Evolutionary conservation across 37 sponge, comb jelly and placozoan species (phyloP), one percentile per base, ranked within the genome.

Genomic region (Agelas oroides): DNA sequence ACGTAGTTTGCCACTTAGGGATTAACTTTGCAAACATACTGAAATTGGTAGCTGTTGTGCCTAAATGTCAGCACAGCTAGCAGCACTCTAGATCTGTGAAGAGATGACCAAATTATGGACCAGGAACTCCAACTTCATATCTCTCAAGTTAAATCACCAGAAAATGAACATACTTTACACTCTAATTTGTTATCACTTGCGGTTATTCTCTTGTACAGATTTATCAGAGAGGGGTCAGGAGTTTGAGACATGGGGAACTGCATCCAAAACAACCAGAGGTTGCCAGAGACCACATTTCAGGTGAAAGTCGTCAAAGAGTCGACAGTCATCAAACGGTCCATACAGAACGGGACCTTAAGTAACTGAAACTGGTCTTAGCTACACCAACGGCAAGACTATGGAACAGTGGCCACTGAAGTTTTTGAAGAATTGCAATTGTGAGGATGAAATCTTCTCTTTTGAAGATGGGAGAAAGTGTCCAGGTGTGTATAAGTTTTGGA

Each of bases 381-480:
- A 80, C 55, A 86, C 69, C 1, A 80, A 89, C 76, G 67, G 66
- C 35, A 55, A 46, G 18, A 82, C 78, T 15, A 67, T 28, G 24
- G 75, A 90, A 20, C 40, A 75, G 36, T 95, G 96, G 93, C 96
- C 96, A 0, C 80, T 95, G 40, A 87, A 84, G 65, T 92, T 66
- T 31, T 71, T 95, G 55, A 25, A 91, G 18, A 82, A 84, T 65
- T 95, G 92, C 53, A 93, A 88, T 5, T 95, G 94, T 58, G 96
- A 95, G 69, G 84, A 84, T 21, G 77, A 92, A 59, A 80, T 92
- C 13, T 95, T 95, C 59, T 87, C 90, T 15, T 92, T 95, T 67
- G 96, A 95, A 59, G 96, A 93, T 1, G 96, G 96, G 15, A 60
- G 87, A 35, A 95, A 87, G 85, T 94, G 88, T 80, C 80, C 82